Base-by-base conservation (phyloP, 1,140 invertebrate genomes). In the Mylabris phalerata region DNA sequence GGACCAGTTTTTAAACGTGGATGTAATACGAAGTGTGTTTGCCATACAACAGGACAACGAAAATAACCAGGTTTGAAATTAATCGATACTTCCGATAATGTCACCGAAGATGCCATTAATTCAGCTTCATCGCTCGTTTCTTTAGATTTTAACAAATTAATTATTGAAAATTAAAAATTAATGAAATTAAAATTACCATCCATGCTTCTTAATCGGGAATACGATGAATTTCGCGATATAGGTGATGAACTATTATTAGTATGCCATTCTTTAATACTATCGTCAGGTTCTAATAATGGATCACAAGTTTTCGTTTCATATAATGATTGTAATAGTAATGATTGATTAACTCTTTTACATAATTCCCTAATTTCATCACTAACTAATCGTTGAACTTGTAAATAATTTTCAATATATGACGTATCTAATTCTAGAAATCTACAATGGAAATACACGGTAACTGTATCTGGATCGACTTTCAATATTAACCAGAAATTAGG, bases 401-500 rank as follows among this genome's bases (percentile, higher is more conserved):
- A 74, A 62, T 82, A 84, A 43, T 74, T 66, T 44, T 74, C 72
- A 3, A 82, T 79, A 65, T 79, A 77, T 5, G 73, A 67, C 1
- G 78, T 80, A 7, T 74, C 66, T 38, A 82, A 67, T 65, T 83
- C 80, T 10, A 82, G 61, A 68, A 82, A 83, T 60, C 81, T 80
- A 58, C 82, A 84, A 57, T 91, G 89, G 70, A 89, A 90, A 71
- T 84, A 90, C 9, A 86, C 73, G 44, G 81, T 80, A 2, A 89
- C 85, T 44, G 78, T 71, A 61, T 82, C 79, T 43, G 74, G 67
- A 54, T 80, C 78, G 10, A 90, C 76, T 58, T 79, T 78, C 63
- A 89, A 73, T 48, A 90, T 85, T 1, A 90, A 73, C 89, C 89
- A 91, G 72, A 90, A 90, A 66, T 86, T 84, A 0, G 87, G 86